These are phyloP conservation scores for Sebastes diploproa DNA, from an alignment of 2,797 vertebrate genomes.

Conservation along the genomic window DNA sequence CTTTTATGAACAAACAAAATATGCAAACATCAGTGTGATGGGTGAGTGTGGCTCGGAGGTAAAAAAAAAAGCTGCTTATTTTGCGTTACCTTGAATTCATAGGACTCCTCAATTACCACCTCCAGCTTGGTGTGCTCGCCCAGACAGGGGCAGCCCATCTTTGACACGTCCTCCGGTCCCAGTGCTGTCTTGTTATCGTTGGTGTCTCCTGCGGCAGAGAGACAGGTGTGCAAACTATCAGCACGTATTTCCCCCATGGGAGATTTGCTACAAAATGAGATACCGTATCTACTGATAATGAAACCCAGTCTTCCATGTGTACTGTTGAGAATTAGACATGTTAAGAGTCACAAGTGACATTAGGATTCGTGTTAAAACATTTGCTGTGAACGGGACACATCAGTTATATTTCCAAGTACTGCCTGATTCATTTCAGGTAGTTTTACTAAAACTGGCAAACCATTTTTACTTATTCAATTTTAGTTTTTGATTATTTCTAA, in stretches of 20 bases:
- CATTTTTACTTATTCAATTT: neutral
- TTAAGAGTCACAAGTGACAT: neutral
- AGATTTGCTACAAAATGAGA: neutral
- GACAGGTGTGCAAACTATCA: constrained; percentile 5
- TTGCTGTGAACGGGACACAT: neutral
- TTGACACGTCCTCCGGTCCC: constrained; percentile 80
- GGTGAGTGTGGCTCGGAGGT: neutral
- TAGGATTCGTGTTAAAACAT: neutral
- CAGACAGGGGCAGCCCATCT: constrained; percentile 87
- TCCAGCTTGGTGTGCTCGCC: constrained; percentile 87
- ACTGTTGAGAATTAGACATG: neutral
- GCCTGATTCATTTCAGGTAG: neutral
- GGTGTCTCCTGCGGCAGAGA: constrained; percentile 78
- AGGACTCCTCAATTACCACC: constrained; percentile 90
- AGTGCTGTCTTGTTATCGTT: constrained; percentile 85
- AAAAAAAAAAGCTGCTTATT: neutral
- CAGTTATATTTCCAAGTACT: neutral
- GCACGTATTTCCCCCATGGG: neutral
- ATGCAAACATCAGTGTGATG: neutral
- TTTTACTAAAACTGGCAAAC: neutral
- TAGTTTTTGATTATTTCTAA: neutral
- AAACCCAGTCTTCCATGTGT: neutral
- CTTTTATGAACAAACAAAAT: neutral
- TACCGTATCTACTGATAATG: neutral
- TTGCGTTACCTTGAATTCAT: constrained; percentile 87